Base-by-base conservation (phyloP, 2,888 invertebrate genomes). In the Rutpela maculata region DNA sequence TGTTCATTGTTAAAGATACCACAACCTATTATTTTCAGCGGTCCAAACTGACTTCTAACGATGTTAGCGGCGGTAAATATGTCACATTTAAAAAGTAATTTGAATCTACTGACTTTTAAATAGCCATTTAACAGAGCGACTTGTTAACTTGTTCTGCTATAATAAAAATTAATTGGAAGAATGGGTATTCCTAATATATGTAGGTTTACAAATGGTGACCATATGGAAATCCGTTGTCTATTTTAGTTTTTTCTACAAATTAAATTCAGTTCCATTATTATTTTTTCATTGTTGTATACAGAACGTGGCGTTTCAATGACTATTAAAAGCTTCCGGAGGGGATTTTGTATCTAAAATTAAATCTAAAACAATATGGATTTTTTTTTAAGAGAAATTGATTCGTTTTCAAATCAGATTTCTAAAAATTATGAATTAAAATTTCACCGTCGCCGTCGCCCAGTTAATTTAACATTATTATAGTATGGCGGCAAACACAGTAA, bases 161-260 rank as follows among this genome's bases (percentile, higher is more conserved):
- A 59, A 59, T 59, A 59, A 59, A 59, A 59, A 12, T 59, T 59
- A 59, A 59, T 59, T 59, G 59, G 19, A 19, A 59, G 59, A 9
- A 22, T 22, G 5, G 18, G 15, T 19, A 19, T 10, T 50, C 6
- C 15, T 15, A 4, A n/a, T 50, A 43, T 43, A 43, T 12, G 15
- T 43, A 12, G 43, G 2, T 43, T 15, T 50, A 50, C n/a, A 50
- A n/a, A n/a, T 50, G 50, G 12, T 50, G n/a, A 1, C n/a, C 50
- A 50, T 50, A 12, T 11, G 43, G 15, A 43, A 43, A 43, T 43
- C 12, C 12, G 12, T 43, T 43, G 7, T 43, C 12, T 35, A 35
- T 35, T 35, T 35, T 7, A 35, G 31, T 35, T 35, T 35, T 5
- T 35, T 35, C 0, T 26, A 26, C 22, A 26, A 26, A 26, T 26